Evolutionary conservation across 1,140 invertebrate genomes (phyloP).

Genomic region (Teleogryllus occipitalis): DNA sequence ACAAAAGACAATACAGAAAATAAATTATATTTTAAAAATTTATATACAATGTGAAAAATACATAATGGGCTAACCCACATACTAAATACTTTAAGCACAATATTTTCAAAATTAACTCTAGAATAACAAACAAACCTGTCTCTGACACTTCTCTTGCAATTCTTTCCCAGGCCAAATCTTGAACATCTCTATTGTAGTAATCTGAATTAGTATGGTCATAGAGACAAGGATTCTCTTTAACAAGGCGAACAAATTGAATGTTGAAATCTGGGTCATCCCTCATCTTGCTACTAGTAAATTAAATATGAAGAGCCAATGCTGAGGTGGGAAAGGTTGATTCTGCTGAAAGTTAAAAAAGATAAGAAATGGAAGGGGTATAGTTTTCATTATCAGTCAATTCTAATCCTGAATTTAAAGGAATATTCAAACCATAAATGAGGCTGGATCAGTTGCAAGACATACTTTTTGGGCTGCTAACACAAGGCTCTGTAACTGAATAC

Average conservation of each 20-base stretch:
- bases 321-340: background rate
- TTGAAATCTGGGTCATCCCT: background rate
- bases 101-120: slow-evolving; percentile 7
- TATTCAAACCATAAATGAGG: no score
- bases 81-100: background rate
- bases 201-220: background rate
- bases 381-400: no score
- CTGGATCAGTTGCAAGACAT: no score
- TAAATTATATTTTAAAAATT: no score
- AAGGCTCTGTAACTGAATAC: no score
- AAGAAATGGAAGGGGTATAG: background rate
- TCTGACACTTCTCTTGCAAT: background rate
- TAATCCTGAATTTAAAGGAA: no score
- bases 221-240: background rate
- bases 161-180: background rate
- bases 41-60: no score
- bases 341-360: background rate
- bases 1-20: no score
- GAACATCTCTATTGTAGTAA: background rate
- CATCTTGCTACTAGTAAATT: background rate
- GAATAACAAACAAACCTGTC: background rate
- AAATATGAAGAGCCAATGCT: background rate
- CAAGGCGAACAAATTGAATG: background rate
- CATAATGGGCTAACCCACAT: no score
- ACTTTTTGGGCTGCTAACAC: no score